phyloP scores from a whole-genome alignment of 2,113 vertebrate species.

The Cromileptes altivelis region DNA sequence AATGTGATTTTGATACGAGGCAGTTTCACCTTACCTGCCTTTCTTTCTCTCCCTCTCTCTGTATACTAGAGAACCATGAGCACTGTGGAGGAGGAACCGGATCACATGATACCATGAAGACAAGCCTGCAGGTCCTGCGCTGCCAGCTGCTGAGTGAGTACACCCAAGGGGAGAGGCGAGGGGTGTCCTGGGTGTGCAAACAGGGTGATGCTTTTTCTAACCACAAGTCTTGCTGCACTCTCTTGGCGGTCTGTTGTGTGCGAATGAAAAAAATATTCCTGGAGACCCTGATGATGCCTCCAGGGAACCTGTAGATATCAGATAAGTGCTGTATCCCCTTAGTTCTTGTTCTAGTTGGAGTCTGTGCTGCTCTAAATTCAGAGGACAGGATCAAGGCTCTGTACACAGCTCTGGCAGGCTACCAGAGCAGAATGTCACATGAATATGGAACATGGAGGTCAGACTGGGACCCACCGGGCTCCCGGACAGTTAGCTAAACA shows the following conservation, averaged over 20 bases:
- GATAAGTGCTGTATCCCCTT: neutral
- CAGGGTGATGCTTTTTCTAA: neutral
- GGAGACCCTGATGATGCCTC: neutral
- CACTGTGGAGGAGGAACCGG: constrained; percentile 95
- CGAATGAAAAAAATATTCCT: neutral
- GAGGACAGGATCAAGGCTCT: constrained; percentile 37
- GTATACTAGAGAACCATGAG: constrained; percentile 93
- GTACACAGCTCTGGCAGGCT: constrained; percentile 52
- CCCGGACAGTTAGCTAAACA: constrained; percentile 46
- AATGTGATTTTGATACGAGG: constrained; percentile 47
- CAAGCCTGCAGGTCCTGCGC: constrained; percentile 97
- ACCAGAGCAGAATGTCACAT: constrained; percentile 74
- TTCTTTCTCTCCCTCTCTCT: constrained; percentile 1
- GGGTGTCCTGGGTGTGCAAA: neutral
- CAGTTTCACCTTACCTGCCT: constrained; percentile 29
- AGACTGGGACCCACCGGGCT: constrained; percentile 48
- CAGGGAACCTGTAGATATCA: constrained; percentile 14
- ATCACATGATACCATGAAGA: constrained; percentile 99
- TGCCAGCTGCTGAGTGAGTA: constrained; percentile 98
- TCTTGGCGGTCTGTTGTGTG: neutral
- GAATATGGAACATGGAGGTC: constrained; percentile 72
- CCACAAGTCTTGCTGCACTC: neutral
- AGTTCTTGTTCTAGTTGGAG: constrained; percentile 5
- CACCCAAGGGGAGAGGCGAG: neutral
- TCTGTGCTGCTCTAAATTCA: constrained; percentile 59